Base-by-base conservation (phyloP, 2,113 vertebrate species). In the Scalopus aquaticus region DNA sequence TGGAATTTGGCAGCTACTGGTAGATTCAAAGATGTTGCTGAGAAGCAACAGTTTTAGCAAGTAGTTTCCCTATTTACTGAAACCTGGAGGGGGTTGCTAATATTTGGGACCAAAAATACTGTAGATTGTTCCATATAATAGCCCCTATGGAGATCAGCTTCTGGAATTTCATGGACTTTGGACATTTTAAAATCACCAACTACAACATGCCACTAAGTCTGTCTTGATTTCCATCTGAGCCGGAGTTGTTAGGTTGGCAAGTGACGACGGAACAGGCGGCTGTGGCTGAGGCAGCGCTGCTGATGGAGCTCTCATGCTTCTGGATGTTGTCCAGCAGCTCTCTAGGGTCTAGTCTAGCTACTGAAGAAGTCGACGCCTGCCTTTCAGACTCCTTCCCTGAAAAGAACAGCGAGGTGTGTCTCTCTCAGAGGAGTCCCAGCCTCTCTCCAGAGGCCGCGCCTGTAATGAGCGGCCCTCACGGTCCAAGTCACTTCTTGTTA, bases 1-100 rank as follows among this genome's bases (percentile, higher is more conserved):
- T 94, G 92, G 95, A 98, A 97, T 98, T 98, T 97, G 96, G 96
- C 97, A 96, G 95, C 95, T 98, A 96, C 96, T 82, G 80, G 92
- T 95, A 42, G 90, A 98, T 96, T 97, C 95, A 97, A 96, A 46
- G 91, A 95, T 94, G 86, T 85, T 64, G 7, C 95, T 93, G 92
- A 94, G 49, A 95, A 97, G 92, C 87, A 97, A 91, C 74, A 85
- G 95, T 95, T 94, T 95, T 96, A 98, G 96, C 94, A 94, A 91
- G 76, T 46, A 92, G 77, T 96, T 93, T 79, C 65, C 74, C 39
- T 74, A 49, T 13, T 1, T 87, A 65, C 64, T 74, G 44, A 42
- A 64, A 94, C 56, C 0, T 79, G 35, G 90, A 79, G 12, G 5
- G 82, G 88, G 39, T 95, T 70, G 12, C 3, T 92, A 64, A 56